phyloP scores from a whole-genome alignment of 2,888 invertebrate genomes.

The Agrotis ipsilon region DNA sequence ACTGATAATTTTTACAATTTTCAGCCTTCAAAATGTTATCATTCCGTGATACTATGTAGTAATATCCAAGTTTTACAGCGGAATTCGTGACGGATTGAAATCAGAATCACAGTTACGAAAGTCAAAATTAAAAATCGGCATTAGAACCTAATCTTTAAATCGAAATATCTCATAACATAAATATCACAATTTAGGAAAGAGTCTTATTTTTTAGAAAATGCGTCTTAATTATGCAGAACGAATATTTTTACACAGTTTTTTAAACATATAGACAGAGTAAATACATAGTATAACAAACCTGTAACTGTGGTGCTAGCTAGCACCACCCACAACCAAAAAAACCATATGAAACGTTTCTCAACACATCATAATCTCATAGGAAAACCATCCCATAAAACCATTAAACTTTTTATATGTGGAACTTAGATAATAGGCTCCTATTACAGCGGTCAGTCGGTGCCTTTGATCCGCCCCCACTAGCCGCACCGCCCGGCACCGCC shows the following conservation, averaged over 20 bases:
- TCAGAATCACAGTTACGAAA: no score
- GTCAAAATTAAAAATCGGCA: no score
- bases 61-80: no score
- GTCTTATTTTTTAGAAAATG: no score
- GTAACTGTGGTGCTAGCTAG: background rate
- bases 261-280: background rate
- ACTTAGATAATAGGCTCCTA: slow-evolving; percentile 70
- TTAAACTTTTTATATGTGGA: slow-evolving; percentile 56
- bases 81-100: no score
- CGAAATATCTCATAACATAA: no score
- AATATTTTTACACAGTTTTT: no score
- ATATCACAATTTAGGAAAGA: no score
- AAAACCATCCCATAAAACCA: slow-evolving; percentile 37
- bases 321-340: background rate
- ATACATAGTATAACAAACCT: background rate
- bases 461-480: slow-evolving; percentile 77
- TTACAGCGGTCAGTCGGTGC: slow-evolving; percentile 72
- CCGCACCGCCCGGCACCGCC: slow-evolving; percentile 51
- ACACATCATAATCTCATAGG: slow-evolving; percentile 6
- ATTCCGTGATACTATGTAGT: background rate
- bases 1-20: no score
- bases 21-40: background rate
- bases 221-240: no score
- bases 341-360: background rate
- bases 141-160: no score